Conservation (phyloP, 2,888 invertebrate species). For the Hypomecis punctinalis region DNA sequence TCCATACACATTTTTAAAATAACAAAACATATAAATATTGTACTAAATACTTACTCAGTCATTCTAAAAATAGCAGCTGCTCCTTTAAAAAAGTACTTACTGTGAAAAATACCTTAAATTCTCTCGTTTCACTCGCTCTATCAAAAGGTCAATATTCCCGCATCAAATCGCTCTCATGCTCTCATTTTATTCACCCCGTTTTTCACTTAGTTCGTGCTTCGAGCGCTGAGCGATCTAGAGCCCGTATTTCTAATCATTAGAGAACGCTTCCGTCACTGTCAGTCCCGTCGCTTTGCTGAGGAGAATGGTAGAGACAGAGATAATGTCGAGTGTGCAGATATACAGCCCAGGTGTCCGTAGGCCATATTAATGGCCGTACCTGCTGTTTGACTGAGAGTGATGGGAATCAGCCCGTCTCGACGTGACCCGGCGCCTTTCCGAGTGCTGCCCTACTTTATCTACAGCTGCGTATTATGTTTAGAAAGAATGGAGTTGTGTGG, state of each 20-base stretch:
- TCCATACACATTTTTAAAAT: no score
- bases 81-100: not conserved
- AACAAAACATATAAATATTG: no score
- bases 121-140: not conserved
- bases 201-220: conserved; percentile 42
- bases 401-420: conserved; percentile 44
- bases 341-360: conserved; percentile 51
- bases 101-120: conserved; percentile 1
- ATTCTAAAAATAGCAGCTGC: no score
- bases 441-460: conserved; percentile 19
- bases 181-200: conserved; percentile 37
- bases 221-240: no score
- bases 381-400: conserved; percentile 55
- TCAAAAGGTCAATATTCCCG: conserved; percentile 14
- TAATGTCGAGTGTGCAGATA: conserved; percentile 4
- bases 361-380: conserved; percentile 59
- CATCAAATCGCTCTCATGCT: conserved; percentile 19
- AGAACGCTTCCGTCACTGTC: no score
- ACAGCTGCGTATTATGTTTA: not conserved
- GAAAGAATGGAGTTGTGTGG: not conserved
- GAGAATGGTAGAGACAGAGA: no score
- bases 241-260: no score
- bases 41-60: no score
- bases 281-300: no score
- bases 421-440: conserved; percentile 47